Evolutionary conservation across 2,888 invertebrate species (phyloP), one percentile per base, ranked within the genome.

Genomic region (Incurvaria masculella): DNA sequence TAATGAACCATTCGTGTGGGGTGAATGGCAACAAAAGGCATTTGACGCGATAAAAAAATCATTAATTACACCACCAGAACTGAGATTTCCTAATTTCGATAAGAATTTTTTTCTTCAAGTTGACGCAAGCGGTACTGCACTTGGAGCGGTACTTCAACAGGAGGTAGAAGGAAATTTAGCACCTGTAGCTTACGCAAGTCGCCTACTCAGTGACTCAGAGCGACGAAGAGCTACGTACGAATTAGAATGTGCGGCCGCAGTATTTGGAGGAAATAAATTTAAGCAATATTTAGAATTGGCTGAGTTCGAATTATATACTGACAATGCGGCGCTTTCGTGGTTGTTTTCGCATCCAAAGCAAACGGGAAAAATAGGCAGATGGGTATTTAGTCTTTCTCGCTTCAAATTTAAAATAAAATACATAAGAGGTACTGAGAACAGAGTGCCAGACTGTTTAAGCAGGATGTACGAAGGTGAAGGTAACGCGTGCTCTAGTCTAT

Each of bases 241-340:
- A n/a, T 18, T 44, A 8, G 48, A 48, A 19, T 45, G 45, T 18
- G 45, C 48, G 20, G 48, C 48, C 42, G 45, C 48, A 5, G 48
- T 48, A 1, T 48, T 48, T 17, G 48, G 48, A 2, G 48, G 44
- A 5, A 48, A 44, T 16, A 48, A 48, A 11, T 48, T 45, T 10
- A 48, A 45, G 21, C 21, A 21, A n/a, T 48, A 48, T 11, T 17
- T 48, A 6, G 48, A 45, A 33, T 20, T 45, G 11, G 48, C 48
- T 6, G 41, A 44, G 2, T 45, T 48, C 16, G 48, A 48, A 38
- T 18, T 48, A 4, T 26, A 48, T 18, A 48, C 48, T 2, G 49
- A 45, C n/a, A 49, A 49, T 4, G 49, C 49, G 2, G 49, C 49
- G 4, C 33, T 49, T 8, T 45, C 49, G 1, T 49, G 49, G 49